Conservation (phyloP, 2,797 vertebrate genomes). For the Channallabes apus region DNA sequence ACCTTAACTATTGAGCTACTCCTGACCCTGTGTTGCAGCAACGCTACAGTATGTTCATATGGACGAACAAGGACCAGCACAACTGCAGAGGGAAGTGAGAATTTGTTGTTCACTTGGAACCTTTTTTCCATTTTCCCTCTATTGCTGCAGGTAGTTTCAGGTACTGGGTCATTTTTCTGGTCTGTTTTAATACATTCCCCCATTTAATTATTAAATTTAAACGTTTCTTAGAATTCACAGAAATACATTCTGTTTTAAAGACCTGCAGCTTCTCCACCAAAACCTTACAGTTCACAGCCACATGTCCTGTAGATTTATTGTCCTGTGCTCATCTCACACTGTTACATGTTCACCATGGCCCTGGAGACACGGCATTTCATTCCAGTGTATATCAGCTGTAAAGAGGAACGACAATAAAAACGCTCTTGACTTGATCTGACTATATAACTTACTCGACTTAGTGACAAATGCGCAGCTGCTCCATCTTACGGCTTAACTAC, state of each 20-base stretch:
- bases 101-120: not conserved
- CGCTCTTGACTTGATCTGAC: not conserved
- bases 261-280: not conserved
- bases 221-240: not conserved
- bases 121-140: not conserved
- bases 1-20: no score
- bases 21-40: not conserved
- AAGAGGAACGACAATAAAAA: no score
- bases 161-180: not conserved
- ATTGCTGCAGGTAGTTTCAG: not conserved
- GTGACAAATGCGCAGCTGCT: not conserved
- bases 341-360: not conserved
- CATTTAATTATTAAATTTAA: not conserved
- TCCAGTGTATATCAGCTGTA: not conserved
- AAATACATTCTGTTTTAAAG: not conserved
- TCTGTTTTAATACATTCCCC: not conserved
- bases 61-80: not conserved
- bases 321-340: not conserved
- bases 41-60: not conserved
- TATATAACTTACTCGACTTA: not conserved
- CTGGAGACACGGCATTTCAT: not conserved
- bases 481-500: not conserved
- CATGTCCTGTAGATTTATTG: not conserved
- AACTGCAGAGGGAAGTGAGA: not conserved
- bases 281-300: not conserved